Conservation (phyloP, 2,113 vertebrate species). For the Takifugu bimaculatus region DNA sequence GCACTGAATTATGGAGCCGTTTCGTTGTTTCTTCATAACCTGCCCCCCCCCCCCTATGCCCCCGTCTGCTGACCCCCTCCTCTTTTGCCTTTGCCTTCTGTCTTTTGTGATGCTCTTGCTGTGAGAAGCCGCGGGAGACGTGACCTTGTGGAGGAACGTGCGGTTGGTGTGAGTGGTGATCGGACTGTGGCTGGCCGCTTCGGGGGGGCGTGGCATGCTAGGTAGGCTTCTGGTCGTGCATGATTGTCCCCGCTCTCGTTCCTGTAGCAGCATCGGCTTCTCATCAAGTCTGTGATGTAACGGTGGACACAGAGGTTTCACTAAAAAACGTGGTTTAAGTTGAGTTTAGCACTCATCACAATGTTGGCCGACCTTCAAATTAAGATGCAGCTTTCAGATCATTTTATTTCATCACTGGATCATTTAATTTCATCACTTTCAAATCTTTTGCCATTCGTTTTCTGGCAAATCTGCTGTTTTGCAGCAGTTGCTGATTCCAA, state of each 20-base stretch:
- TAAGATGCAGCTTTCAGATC: no score
- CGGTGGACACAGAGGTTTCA: not conserved
- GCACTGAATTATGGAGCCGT: conserved; percentile 66
- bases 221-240: conserved; percentile 67
- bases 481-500: not conserved
- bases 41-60: conserved; percentile 70
- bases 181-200: conserved; percentile 59
- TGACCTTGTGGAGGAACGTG: conserved; percentile 90
- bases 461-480: not conserved
- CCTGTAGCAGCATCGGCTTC: conserved; percentile 37
- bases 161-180: conserved; percentile 95
- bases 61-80: conserved; percentile 78
- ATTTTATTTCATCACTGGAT: no score
- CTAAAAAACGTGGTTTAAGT: not conserved
- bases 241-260: conserved; percentile 63
- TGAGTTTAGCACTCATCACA: not conserved
- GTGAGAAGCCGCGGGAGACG: conserved; percentile 92
- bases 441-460: not conserved
- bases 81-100: conserved; percentile 71
- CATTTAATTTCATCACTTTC: no score
- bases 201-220: conserved; percentile 62
- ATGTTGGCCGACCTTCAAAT: no score
- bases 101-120: conserved; percentile 77
- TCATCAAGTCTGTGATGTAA: conserved; percentile 12
- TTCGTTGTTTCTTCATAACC: conserved; percentile 56